Evolutionary conservation across 2,888 invertebrate species (phyloP).

Genomic region (Hedya salicella): DNA sequence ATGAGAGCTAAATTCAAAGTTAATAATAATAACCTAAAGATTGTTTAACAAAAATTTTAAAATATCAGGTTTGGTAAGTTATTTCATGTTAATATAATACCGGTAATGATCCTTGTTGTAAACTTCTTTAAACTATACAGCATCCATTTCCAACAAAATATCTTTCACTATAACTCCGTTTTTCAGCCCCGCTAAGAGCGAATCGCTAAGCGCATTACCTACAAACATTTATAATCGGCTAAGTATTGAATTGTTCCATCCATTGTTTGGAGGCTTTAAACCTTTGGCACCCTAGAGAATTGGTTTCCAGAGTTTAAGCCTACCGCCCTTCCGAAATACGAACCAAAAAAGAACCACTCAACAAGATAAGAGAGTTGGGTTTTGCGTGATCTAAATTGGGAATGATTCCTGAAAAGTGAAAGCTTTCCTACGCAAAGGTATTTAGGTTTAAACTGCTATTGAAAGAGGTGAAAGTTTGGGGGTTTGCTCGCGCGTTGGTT

Average conservation of each 20-base stretch:
- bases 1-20: too few relatives aligned
- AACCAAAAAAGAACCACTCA: constrained; percentile 59
- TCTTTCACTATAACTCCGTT: constrained; percentile 23
- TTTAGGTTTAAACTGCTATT: constrained; percentile 84
- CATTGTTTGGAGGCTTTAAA: constrained; percentile 79
- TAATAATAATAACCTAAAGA: too few relatives aligned
- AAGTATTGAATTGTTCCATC: constrained; percentile 83
- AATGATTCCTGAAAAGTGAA: constrained; percentile 85
- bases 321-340: constrained; percentile 76
- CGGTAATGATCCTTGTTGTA: too few relatives aligned
- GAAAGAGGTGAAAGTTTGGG: constrained; percentile 84
- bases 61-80: too few relatives aligned
- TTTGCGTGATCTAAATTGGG: constrained; percentile 53
- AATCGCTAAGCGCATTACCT: constrained; percentile 81
- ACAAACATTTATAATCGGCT: constrained; percentile 81
- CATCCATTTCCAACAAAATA: not conserved
- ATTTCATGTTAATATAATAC: too few relatives aligned
- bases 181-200: constrained; percentile 65
- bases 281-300: constrained; percentile 75
- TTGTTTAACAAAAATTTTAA: too few relatives aligned
- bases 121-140: too few relatives aligned
- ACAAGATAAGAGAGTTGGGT: constrained; percentile 57
- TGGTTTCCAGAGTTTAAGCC: constrained; percentile 83
- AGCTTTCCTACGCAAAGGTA: constrained; percentile 82
- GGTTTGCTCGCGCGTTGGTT: constrained; percentile 53